Conservation (phyloP, 1,140 invertebrate species). For the Metaphire vulgaris region DNA sequence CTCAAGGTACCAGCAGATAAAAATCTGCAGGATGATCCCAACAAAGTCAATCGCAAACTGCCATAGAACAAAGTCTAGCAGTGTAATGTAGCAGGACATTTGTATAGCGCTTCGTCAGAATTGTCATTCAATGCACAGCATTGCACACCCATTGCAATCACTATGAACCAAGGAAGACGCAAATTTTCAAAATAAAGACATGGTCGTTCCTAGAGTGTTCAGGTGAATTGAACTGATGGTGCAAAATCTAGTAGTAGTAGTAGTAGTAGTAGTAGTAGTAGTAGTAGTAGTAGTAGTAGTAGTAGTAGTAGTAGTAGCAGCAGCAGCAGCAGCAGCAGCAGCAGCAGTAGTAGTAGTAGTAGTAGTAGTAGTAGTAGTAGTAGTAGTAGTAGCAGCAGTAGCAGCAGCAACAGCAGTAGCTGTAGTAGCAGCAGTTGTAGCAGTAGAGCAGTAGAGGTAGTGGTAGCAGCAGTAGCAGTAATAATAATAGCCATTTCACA, state of each 20-base stretch:
- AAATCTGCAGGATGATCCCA: too few species aligned
- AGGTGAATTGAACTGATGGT: not conserved
- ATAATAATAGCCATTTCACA: too few species aligned
- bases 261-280: not conserved
- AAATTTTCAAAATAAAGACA: too few species aligned
- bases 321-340: not conserved
- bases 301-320: slow-evolving; percentile 4
- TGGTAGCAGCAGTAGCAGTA: not conserved
- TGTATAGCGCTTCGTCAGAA: too few species aligned
- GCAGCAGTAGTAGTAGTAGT: not conserved
- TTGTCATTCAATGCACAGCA: too few species aligned
- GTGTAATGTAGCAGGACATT: too few species aligned
- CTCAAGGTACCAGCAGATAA: too few species aligned
- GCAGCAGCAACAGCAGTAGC: not conserved
- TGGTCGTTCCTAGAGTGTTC: too few species aligned
- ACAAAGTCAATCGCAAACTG: too few species aligned
- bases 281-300: slow-evolving; percentile 1
- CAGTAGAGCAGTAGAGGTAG: not conserved
- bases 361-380: slow-evolving; percentile 5
- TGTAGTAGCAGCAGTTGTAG: not conserved
- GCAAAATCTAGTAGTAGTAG: slow-evolving; percentile 4
- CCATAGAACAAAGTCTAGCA: too few species aligned
- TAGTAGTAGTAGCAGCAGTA: not conserved
- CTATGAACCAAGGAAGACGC: too few species aligned
- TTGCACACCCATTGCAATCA: too few species aligned